Evolutionary conservation across 2,797 vertebrate species (phyloP).

Genomic region (Erithacus rubecula): DNA sequence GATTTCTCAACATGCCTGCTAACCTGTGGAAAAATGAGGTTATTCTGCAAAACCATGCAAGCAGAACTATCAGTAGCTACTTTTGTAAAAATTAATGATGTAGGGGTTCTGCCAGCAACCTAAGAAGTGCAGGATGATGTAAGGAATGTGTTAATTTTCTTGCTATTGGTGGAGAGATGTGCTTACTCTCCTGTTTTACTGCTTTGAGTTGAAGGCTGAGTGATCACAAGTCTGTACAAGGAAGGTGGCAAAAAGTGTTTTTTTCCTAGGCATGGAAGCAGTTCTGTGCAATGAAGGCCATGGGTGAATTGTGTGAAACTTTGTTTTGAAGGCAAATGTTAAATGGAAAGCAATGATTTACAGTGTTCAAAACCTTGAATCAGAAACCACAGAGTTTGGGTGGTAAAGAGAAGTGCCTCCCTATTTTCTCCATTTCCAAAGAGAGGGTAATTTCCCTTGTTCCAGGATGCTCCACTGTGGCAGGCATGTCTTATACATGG

Average conservation of each 20-base stretch:
- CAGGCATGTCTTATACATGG: neutral
- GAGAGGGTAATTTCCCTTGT: neutral
- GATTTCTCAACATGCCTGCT: neutral
- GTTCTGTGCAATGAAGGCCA: neutral
- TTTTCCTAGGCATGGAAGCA: neutral
- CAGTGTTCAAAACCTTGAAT: neutral
- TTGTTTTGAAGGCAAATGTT: neutral
- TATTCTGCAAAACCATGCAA: neutral
- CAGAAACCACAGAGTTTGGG: neutral
- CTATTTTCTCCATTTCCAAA: rapidly evolving
- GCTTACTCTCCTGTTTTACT: neutral
- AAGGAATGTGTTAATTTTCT: neutral
- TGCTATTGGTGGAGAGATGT: neutral
- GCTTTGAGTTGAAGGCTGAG: neutral
- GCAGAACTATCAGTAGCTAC: neutral
- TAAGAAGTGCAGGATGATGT: neutral
- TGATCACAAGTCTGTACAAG: rapidly evolving
- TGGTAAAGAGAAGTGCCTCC: neutral
- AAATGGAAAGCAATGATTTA: neutral
- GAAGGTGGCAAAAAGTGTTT: neutral
- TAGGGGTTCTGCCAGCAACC: neutral
- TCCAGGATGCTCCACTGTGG: neutral
- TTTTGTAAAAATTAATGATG: neutral
- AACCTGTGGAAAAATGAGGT: neutral
- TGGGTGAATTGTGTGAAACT: neutral